phyloP scores from a whole-genome alignment of 1,140 invertebrate species.

The Drosophila saltans region DNA sequence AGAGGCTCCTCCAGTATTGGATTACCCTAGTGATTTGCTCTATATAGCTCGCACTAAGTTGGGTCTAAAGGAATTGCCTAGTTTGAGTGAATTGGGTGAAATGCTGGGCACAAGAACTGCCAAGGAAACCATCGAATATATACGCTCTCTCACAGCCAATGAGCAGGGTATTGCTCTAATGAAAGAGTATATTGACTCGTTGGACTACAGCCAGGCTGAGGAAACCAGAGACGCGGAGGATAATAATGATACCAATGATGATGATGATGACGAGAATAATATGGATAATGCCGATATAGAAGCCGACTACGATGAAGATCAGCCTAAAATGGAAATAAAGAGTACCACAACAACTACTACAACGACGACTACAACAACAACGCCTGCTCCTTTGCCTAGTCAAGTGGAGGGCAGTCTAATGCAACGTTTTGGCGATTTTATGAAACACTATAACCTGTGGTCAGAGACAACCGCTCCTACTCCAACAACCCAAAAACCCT shows the following conservation, averaged over 20 bases:
- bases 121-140: conserved; percentile 70
- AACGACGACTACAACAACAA: neutral
- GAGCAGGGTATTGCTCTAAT: conserved; percentile 67
- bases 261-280: conserved; percentile 45
- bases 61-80: conserved; percentile 67
- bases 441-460: conserved; percentile 58
- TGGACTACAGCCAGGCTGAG: conserved; percentile 57
- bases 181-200: conserved; percentile 67
- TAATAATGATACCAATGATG: neutral
- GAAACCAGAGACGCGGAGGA: conserved; percentile 1
- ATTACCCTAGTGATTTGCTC: conserved; percentile 71
- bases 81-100: conserved; percentile 59
- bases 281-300: conserved; percentile 41
- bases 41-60: conserved; percentile 64
- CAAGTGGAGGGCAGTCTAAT: conserved; percentile 24
- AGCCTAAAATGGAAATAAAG: conserved; percentile 14
- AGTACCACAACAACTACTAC: neutral
- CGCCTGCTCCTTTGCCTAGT: neutral
- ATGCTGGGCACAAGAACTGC: conserved; percentile 64
- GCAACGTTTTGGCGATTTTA: conserved; percentile 45
- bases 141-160: conserved; percentile 54
- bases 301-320: conserved; percentile 36
- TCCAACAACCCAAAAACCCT: neutral
- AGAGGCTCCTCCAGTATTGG: conserved; percentile 11
- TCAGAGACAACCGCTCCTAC: conserved; percentile 8